Base-by-base conservation (phyloP, 2,888 invertebrate species). In the Drosophila longiperda region DNA sequence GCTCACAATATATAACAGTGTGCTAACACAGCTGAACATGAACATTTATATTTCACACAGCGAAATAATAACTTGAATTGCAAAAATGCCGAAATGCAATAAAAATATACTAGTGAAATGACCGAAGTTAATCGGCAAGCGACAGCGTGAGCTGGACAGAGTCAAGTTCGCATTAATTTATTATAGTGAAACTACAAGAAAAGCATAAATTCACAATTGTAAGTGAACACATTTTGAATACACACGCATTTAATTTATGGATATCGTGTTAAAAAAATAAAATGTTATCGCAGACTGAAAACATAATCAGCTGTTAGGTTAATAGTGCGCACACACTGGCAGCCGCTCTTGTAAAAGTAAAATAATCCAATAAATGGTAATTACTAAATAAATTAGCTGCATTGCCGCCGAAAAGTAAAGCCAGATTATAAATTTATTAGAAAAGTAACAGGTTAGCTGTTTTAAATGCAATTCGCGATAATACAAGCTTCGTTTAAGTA, bases 331-430 rank as follows among this genome's bases (percentile, higher is more conserved):
- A 66, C 62, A 69, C 80, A 78, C 73, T 78, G 64, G 29, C 29
- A n/a, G 50, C 40, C 45, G 62, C 49, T 76, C 72, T 62, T 57
- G 36, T 29, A n/a, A 57, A 38, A 67, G 45, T 11, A 61, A 60
- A 72, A 59, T 65, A 76, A 68, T 73, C 59, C 59, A 78, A 80
- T 73, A 80, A 55, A 64, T 68, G 7, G 38, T 61, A 49, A 49
- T 61, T 61, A 52, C 57, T 50, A 48, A 63, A 58, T 62, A 52
- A 36, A 59, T 42, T 1, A 69, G 45, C 58, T 57, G 54, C 36
- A 48, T 20, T 33, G 15, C 50, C 17, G 9, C 9, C n/a, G 3
- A 26, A 33, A 42, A 36, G 34, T 34, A 15, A 34, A 54, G 33
- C 20, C 17, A 52, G 12, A 49, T 23, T 9, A 15, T 6, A 29